Evolutionary conservation across 53 echinoderm and acorn worm species (phyloP).

Genomic region (Pentamera pediparva): DNA sequence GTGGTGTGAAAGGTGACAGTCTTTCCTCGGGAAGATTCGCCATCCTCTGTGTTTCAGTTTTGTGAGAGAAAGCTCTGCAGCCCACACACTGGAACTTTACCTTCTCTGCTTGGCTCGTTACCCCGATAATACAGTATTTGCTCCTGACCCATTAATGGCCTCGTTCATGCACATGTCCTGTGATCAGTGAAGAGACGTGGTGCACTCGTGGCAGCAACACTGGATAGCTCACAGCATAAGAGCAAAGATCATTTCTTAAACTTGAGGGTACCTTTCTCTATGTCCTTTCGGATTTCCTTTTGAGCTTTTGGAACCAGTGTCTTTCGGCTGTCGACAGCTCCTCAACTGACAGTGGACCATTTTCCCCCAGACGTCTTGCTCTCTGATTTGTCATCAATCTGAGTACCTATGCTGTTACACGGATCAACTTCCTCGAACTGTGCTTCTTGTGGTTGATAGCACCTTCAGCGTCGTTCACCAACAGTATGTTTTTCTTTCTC

Average conservation of each 20-base stretch:
- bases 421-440: constrained; percentile 44
- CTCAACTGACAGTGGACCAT: constrained; percentile 30
- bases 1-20: constrained; percentile 24
- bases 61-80: constrained; percentile 38
- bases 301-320: constrained; percentile 38
- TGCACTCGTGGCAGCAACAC: constrained; percentile 28
- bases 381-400: constrained; percentile 42
- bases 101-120: constrained; percentile 28
- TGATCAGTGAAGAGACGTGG: neutral
- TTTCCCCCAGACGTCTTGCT: constrained; percentile 7
- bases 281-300: constrained; percentile 19
- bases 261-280: constrained; percentile 53
- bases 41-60: constrained; percentile 34
- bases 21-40: constrained; percentile 34
- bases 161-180: neutral
- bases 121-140: no score
- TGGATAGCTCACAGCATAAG: constrained; percentile 52
- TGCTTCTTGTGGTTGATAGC: constrained; percentile 46
- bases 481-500: constrained; percentile 34
- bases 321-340: constrained; percentile 41
- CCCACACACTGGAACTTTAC: constrained; percentile 42
- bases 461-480: constrained; percentile 17
- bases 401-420: constrained; percentile 56
- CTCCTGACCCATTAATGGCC: no score
- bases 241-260: constrained; percentile 38